These are phyloP conservation scores for Coregonus ussuriensis DNA, from an alignment of 2,797 vertebrate species.

Conservation along the genomic window DNA sequence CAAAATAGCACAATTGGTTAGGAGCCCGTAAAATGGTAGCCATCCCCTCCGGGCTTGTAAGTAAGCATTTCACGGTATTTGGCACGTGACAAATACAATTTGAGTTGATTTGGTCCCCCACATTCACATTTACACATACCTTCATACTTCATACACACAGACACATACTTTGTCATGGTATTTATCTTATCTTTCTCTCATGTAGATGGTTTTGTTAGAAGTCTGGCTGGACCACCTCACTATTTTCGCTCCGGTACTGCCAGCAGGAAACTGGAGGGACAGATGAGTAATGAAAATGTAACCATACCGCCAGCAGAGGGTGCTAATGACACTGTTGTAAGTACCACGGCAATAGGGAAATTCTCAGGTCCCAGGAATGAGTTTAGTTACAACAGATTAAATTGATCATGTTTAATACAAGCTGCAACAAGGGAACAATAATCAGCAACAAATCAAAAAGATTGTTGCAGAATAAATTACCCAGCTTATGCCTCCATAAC, in stretches of 20 bases:
- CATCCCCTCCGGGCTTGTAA: too few relatives aligned
- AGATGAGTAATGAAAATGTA: conserved; percentile 44
- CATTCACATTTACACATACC: neutral
- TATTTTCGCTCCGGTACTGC: conserved; percentile 39
- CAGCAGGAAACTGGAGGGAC: conserved; percentile 40
- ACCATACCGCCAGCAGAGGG: conserved; percentile 61
- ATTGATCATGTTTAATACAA: too few relatives aligned
- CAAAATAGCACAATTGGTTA: neutral
- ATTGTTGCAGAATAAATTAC: too few relatives aligned
- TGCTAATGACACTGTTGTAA: conserved; percentile 52
- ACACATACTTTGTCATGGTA: too few relatives aligned
- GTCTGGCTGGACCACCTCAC: conserved; percentile 41
- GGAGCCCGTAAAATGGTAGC: too few relatives aligned
- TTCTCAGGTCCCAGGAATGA: too few relatives aligned
- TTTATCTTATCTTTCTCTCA: conserved; percentile 26
- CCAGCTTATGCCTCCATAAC: too few relatives aligned
- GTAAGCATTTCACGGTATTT: too few relatives aligned
- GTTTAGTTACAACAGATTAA: too few relatives aligned
- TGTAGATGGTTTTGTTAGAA: conserved; percentile 60
- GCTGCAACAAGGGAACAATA: too few relatives aligned
- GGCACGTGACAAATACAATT: too few relatives aligned
- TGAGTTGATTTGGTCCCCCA: neutral
- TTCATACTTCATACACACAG: neutral
- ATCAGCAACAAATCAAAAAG: too few relatives aligned
- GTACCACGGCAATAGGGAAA: conserved; percentile 1